Evolutionary conservation across 2,797 vertebrate species (phyloP).

Genomic region (Tolypeutes matacus): DNA sequence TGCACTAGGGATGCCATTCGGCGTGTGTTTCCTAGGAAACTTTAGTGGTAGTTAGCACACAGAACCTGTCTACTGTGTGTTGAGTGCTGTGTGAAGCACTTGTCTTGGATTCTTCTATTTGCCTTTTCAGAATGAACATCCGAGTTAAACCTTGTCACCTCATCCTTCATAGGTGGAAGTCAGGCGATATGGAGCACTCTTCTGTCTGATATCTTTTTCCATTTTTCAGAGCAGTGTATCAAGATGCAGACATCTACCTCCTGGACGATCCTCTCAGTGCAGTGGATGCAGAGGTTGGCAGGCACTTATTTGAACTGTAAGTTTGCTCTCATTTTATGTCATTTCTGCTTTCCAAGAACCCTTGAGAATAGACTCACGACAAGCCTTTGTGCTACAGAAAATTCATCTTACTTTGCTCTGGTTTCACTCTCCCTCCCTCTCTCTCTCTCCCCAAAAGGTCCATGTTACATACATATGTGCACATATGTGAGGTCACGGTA

Average conservation of each 20-base stretch:
- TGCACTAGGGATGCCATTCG: rapidly evolving
- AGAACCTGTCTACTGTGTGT: rapidly evolving
- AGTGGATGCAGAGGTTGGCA: conserved; percentile 96
- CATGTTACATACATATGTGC: background rate
- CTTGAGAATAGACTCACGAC: rapidly evolving
- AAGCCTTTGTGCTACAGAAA: background rate
- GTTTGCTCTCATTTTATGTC: conserved; percentile 77
- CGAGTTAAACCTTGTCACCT: rapidly evolving
- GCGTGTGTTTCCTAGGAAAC: rapidly evolving
- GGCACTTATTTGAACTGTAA: conserved; percentile 96
- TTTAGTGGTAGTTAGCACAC: rapidly evolving
- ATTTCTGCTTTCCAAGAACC: background rate
- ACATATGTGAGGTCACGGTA: background rate
- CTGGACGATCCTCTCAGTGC: conserved; percentile 97
- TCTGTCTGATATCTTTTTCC: background rate
- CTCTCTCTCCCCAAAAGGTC: background rate
- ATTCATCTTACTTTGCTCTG: rapidly evolving
- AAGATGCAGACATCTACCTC: conserved; percentile 97
- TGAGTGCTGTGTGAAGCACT: rapidly evolving
- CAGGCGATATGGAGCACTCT: background rate
- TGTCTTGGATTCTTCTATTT: rapidly evolving
- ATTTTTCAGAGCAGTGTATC: conserved; percentile 94
- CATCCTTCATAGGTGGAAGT: rapidly evolving
- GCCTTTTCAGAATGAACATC: background rate
- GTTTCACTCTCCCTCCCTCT: background rate